Evolutionary conservation across 2,888 invertebrate species (phyloP), one percentile per base, ranked within the genome.

Genomic region (Willowsia nigromaculata): DNA sequence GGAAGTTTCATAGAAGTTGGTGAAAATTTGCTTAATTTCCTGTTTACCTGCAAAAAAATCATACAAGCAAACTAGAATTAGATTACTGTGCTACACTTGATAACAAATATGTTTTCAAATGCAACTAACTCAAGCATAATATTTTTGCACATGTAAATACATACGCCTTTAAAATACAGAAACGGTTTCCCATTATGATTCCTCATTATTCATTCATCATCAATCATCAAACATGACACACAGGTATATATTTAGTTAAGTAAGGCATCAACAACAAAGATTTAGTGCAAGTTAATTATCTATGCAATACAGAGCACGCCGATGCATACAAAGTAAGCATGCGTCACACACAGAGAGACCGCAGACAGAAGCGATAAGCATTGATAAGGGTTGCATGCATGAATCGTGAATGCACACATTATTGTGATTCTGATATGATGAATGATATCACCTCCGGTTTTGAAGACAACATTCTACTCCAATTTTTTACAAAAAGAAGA

Each of bases 11-110:
- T 83, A 9, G 74, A 76, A 76, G 78, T 74, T 25, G 84, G 78
- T 84, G 88, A 88, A 88, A 88, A 78, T 88, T 83, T 88, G 50
- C 81, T 80, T 83, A 50, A 65, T 88, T 88, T 88, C 88, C 88
- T 88, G 84, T 88, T 88, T 84, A 84, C 84, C 84, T 84, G 65
- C 30, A 80, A 68, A 84, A 78, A 84, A 84, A 62, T 62, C 25
- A 83, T 50, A 71, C 13, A 85, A 30, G 59, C 76, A 85, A 76
- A 76, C 43, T 40, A 59, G 76, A 76, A 62, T 59, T 83, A 88
- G 88, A 76, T 74, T 82, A 88, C 47, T 88, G 76, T 83, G 83
- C 82, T 88, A 88, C n/a, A 30, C 22, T 30, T 81, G 74, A 87
- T 87, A 87, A 87, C 27, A 76, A 47, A 47, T n/a, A n/a, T 37